Evolutionary conservation across 2,888 invertebrate genomes (phyloP), one percentile per base, ranked within the genome.

Genomic region (Hipparchia sbordonii): DNA sequence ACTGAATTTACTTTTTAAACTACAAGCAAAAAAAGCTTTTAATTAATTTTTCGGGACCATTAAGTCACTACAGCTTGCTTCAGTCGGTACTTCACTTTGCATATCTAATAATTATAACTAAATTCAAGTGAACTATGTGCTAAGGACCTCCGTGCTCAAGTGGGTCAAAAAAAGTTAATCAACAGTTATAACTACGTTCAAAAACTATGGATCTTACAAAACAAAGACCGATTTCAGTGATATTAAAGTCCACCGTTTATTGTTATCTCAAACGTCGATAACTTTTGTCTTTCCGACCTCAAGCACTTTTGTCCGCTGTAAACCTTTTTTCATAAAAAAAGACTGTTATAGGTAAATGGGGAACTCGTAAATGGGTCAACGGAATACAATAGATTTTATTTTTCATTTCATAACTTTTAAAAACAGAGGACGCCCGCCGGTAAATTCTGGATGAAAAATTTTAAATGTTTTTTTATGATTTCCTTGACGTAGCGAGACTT

Each of bases 361-460:
- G 61, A 69, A 69, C 60, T 62, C 54, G 72, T 39, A 76, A 74
- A 68, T 71, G 56, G 76, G 76, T 76, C 76, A 76, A 67, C 74
- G 61, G 68, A 56, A 52, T 57, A 76, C 72, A 71, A 72, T 72
- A 62, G 70, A 65, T 60, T 62, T 68, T 72, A 63, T 75, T 72
- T 67, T 73, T 72, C 60, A 67, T 70, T 70, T 70, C 73, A 12
- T 69, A 70, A 73, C 66, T 23, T 51, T 13, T 68, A 12, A 39
- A 65, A 52, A 13, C 10, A 51, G 23, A 33, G 63, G 51, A 12
- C 33, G 65, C 65, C 52, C 65, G 7, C 12, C 51, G 48, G 63
- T 23, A 46, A 23, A 8, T 60, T 60, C 57, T 23, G 57, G 67
- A 13, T 67, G 45, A 13, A 67, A 67, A 4, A 13, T 67, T 57